Evolutionary conservation across 2,113 vertebrate species (phyloP).

Genomic region (Lethenteron reissneri): DNA sequence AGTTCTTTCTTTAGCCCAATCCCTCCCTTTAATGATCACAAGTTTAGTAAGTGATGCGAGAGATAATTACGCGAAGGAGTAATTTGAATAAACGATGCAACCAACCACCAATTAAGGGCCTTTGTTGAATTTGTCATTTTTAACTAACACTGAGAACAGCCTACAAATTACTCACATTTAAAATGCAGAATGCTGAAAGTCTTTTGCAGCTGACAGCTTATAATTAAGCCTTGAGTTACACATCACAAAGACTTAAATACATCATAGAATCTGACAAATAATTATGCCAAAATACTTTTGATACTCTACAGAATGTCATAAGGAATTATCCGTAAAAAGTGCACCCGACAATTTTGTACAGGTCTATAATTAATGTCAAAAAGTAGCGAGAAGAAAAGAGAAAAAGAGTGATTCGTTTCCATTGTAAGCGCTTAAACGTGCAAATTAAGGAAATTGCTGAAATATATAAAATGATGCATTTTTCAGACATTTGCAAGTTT

Average conservation of each 20-base stretch:
- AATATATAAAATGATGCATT: no score
- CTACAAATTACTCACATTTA: constrained; percentile 5
- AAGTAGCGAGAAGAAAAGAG: not conserved
- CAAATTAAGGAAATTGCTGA: no score
- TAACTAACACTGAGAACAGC: constrained; percentile 2
- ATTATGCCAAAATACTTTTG: constrained; percentile 3
- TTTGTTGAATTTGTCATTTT: constrained; percentile 5
- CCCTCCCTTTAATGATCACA: no score
- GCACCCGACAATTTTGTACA: constrained; percentile 5
- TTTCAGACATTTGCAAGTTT: no score
- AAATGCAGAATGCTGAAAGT: constrained; percentile 1
- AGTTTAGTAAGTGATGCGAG: no score
- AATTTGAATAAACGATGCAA: constrained; percentile 6
- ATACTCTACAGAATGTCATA: constrained; percentile 1
- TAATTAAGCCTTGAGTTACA: constrained; percentile 3
- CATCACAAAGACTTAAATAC: constrained; percentile 2
- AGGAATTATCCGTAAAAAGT: not conserved
- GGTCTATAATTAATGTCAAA: constrained; percentile 4
- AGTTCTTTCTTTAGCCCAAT: no score
- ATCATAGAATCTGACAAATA: constrained; percentile 1
- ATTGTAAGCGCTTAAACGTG: no score
- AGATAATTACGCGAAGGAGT: not conserved
- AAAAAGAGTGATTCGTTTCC: no score
- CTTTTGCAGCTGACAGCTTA: constrained; percentile 2
- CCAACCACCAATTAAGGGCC: not conserved